Conservation (phyloP, 2,888 invertebrate genomes). For the Dasypolia templi region DNA sequence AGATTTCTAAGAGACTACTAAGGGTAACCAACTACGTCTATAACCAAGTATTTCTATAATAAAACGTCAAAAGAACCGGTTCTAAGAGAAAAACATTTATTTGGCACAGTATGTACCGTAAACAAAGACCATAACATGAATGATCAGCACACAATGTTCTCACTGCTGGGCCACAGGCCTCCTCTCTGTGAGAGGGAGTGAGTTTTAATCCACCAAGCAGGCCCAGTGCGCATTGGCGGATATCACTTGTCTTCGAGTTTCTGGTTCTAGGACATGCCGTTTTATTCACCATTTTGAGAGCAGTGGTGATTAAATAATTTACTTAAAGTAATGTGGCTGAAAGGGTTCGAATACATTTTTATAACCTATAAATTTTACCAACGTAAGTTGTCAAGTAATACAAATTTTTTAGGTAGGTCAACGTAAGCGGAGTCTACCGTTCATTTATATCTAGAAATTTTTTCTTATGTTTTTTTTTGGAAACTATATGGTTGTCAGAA, state of each 20-base stretch:
- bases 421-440: not conserved
- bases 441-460: not conserved
- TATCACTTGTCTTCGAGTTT: not conserved
- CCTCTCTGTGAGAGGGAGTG: not conserved
- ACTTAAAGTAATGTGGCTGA: not conserved
- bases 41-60: not conserved
- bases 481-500: not conserved
- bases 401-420: not conserved
- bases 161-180: not conserved
- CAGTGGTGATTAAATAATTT: not conserved
- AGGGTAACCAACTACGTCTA: not conserved
- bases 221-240: not conserved
- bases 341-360: not conserved
- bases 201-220: not conserved
- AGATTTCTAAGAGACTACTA: constrained; percentile 1
- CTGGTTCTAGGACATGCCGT: not conserved
- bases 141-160: not conserved
- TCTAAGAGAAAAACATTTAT: not conserved
- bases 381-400: not conserved
- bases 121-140: not conserved
- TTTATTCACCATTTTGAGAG: not conserved
- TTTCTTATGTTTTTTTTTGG: not conserved
- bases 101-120: not conserved
- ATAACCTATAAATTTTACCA: not conserved
- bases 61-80: not conserved